Conservation (phyloP, 2,113 vertebrate species). For the Halcyon malimbica region DNA sequence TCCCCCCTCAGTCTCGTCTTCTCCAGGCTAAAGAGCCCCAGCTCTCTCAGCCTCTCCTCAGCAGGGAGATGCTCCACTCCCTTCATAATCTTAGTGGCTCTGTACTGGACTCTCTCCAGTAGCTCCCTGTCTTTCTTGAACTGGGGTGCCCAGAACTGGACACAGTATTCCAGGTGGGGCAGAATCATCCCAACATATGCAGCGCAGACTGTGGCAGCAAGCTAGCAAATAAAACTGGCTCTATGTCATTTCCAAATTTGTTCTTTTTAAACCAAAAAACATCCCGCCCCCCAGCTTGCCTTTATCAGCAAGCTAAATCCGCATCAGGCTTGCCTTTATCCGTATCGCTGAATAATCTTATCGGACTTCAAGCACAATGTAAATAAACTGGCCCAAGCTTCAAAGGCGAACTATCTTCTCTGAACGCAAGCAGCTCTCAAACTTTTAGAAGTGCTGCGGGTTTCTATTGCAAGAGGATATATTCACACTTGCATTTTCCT, state of each 20-base stretch:
- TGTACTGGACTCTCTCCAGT: too few species aligned
- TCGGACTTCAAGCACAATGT: background rate
- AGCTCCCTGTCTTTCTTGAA: too few species aligned
- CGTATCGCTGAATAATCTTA: conserved; percentile 38
- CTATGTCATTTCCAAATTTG: background rate
- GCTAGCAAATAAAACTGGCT: background rate
- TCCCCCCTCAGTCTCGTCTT: too few species aligned
- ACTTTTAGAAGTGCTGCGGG: conserved; percentile 25
- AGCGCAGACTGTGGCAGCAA: background rate
- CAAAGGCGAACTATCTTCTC: conserved; percentile 50
- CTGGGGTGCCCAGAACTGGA: too few species aligned
- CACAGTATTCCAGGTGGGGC: too few species aligned
- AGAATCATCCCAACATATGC: background rate
- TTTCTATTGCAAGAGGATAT: conserved; percentile 53
- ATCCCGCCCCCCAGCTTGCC: background rate
- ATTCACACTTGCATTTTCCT: conserved; percentile 70
- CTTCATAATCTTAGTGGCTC: too few species aligned
- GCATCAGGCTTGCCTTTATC: background rate
- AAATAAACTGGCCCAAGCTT: conserved; percentile 43
- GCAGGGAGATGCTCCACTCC: too few species aligned
- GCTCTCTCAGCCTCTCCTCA: too few species aligned
- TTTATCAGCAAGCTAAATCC: background rate
- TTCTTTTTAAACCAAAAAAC: background rate
- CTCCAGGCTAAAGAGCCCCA: too few species aligned
- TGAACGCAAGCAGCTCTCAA: background rate